Conservation (phyloP, 2,113 vertebrate genomes). For the Sebastes fasciatus region DNA sequence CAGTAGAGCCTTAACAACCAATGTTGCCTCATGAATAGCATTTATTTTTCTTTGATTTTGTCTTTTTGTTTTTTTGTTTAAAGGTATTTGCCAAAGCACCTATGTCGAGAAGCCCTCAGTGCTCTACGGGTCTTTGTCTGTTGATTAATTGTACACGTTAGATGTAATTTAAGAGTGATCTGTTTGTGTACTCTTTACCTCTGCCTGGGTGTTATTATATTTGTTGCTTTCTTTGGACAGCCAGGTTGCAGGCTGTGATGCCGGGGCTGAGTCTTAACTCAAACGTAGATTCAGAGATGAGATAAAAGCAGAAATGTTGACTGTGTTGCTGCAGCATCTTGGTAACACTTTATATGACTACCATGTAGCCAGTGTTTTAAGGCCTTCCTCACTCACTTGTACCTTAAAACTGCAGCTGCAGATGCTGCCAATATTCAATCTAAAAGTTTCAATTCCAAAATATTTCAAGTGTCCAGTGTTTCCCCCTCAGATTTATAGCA, state of each 20-base stretch:
- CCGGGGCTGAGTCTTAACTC: conserved; percentile 64
- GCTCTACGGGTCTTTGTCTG: conserved; percentile 68
- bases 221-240: conserved; percentile 51
- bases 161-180: conserved; percentile 49
- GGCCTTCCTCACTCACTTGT: background rate
- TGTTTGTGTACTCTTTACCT: conserved; percentile 63
- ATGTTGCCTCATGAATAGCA: conserved; percentile 92
- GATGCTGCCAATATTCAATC: background rate
- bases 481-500: background rate
- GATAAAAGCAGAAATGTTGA: background rate
- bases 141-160: conserved; percentile 58
- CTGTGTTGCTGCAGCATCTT: background rate
- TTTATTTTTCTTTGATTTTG: conserved; percentile 78
- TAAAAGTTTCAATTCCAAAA: background rate
- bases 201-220: conserved; percentile 39
- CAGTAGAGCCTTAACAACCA: conserved; percentile 97
- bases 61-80: conserved; percentile 68
- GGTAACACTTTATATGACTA: background rate
- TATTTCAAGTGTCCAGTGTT: background rate
- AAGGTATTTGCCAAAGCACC: conserved; percentile 90
- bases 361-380: background rate
- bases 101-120: conserved; percentile 33
- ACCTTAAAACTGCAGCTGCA: conserved; percentile 2
- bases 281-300: conserved; percentile 11
- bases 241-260: conserved; percentile 19